Evolutionary conservation across 1,140 invertebrate species (phyloP), one percentile per base, ranked within the genome.

Genomic region (Hyposmocoma kahamanoa): DNA sequence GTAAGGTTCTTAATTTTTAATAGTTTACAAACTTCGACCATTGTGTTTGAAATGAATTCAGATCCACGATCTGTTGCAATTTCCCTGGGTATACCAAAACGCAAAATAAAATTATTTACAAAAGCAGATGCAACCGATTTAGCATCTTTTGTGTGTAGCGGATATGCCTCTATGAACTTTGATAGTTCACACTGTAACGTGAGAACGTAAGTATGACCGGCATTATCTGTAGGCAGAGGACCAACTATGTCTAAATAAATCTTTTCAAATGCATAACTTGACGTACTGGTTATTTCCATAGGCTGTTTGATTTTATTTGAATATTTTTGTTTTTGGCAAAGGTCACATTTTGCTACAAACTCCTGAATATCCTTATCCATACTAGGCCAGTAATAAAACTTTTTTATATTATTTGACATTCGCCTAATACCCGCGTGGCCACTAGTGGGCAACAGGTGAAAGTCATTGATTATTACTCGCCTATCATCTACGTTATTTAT

Each of bases 321-420:
- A 24, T 57, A 54, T 45, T 69, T 63, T 15, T 55, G 42, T 39
- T 22, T 55, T 43, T 54, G 41, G 42, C 38, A 41, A 6, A n/a
- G 20, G 9, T 41, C 20, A 20, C 38, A 41, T 6, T 9, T 20
- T 41, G 20, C 42, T 21, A 49, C 51, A 50, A 42, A 51, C 18
- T 53, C 49, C 8, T 24, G 11, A 11, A 60, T 36, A 36, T 59
- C 55, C 11, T 34, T 47, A 21, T 32, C 6, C 44, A 65, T 44
- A n/a, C 21, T 21, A 30, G 24, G 24, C 56, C 60, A 64, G 47
- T n/a, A 61, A 49, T 53, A 56, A 47, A 58, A 50, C 36, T 39
- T 43, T 44, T 56, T 59, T 6, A 66, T 58, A 41, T 56, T 68
- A 44, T 66, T 59, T 22, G 47, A 53, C 48, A 57, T 69, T 21